Evolutionary conservation across 2,113 vertebrate species (phyloP).

Genomic region (Dicrurus megarhynchus): DNA sequence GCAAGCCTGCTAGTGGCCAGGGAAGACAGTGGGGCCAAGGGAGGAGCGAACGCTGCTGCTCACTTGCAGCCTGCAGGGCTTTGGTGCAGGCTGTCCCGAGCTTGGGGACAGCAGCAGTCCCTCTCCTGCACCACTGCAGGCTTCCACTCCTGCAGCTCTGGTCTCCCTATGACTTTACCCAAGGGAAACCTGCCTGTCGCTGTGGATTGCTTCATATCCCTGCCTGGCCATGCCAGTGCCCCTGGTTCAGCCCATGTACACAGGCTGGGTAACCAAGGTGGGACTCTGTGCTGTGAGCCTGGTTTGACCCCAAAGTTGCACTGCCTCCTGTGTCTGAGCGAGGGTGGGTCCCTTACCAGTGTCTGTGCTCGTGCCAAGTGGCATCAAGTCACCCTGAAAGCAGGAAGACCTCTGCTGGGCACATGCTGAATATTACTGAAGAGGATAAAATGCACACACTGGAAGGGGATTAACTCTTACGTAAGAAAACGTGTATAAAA

Average conservation of each 20-base stretch:
- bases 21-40: not conserved
- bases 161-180: not conserved
- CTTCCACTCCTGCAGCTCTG: not conserved
- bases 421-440: not conserved
- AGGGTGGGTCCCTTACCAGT: not conserved
- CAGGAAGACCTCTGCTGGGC: not conserved
- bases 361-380: not conserved
- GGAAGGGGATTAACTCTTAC: not conserved
- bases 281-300: not conserved
- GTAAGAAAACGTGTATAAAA: not conserved
- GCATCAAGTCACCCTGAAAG: not conserved
- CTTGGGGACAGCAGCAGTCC: not conserved
- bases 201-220: not conserved
- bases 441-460: not conserved
- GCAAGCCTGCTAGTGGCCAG: not conserved
- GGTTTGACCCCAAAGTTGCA: not conserved
- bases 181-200: not conserved
- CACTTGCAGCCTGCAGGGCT: not conserved
- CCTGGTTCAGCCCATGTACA: rapidly evolving
- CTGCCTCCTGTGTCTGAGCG: too few relatives aligned
- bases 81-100: not conserved
- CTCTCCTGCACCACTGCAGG: not conserved
- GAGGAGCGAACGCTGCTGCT: not conserved
- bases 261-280: not conserved
- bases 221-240: not conserved